A percentile compares a stretch with the other conserved stretches of the same genome.
Conservation (phyloP, 1,140 invertebrate genomes). For the Latrodectus geometricus region DNA sequence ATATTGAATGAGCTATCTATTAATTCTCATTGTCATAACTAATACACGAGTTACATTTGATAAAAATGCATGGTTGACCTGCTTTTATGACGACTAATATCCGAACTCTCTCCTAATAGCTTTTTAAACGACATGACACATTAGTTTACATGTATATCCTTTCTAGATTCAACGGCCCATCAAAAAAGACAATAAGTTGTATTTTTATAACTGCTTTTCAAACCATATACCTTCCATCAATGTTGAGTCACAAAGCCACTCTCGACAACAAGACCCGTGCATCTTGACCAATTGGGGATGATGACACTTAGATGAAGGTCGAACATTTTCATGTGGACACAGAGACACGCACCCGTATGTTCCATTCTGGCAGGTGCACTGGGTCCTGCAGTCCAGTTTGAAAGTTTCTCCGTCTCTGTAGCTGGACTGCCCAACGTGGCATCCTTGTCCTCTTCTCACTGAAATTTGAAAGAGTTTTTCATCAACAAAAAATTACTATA, state of each 20-base stretch:
- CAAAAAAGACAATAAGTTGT: background rate
- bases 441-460: constrained; percentile 69
- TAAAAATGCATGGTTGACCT: too few species aligned
- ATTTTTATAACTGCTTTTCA: background rate
- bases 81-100: too few species aligned
- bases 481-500: too few species aligned
- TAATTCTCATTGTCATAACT: too few species aligned
- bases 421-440: constrained; percentile 74
- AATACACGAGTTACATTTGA: too few species aligned
- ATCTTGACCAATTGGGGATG: constrained; percentile 77
- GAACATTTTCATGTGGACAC: constrained; percentile 79
- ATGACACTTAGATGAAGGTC: constrained; percentile 74
- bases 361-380: constrained; percentile 78
- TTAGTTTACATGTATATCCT: background rate
- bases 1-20: too few species aligned
- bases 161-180: background rate
- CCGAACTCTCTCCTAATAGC: too few species aligned
- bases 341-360: constrained; percentile 80
- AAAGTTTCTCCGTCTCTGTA: constrained; percentile 78
- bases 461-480: too few species aligned
- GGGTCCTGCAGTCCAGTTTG: constrained; percentile 76
- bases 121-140: background rate
- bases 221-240: constrained; percentile 45
- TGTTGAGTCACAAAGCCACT: constrained; percentile 61
- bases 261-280: constrained; percentile 52